Evolutionary conservation across 2,888 invertebrate genomes (phyloP).

Genomic region (Caenorhabditis sp.): DNA sequence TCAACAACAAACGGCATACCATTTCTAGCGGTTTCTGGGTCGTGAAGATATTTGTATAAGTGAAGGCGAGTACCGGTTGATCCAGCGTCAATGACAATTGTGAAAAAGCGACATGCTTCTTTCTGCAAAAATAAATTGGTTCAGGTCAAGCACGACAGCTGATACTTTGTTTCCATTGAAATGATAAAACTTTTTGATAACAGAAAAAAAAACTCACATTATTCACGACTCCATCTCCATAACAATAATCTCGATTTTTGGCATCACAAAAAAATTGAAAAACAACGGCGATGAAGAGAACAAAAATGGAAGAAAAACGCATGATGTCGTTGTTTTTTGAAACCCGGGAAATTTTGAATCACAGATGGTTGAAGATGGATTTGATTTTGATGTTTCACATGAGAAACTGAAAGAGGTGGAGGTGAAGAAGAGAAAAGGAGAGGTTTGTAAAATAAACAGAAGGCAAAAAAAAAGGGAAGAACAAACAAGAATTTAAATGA

Average conservation of each 20-base stretch:
- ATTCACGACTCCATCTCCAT: slow-evolving; percentile 34
- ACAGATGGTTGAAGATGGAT: no score
- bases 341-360: no score
- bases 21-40: slow-evolving; percentile 20
- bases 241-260: slow-evolving; percentile 35
- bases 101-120: slow-evolving; percentile 63
- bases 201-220: slow-evolving; percentile 28
- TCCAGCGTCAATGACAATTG: slow-evolving; percentile 70
- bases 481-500: slow-evolving; percentile 14
- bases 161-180: neutral
- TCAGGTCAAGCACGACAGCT: neutral
- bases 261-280: slow-evolving; percentile 7
- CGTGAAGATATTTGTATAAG: slow-evolving; percentile 61
- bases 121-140: slow-evolving; percentile 23
- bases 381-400: slow-evolving; percentile 27
- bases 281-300: slow-evolving; percentile 5
- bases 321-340: no score
- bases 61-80: slow-evolving; percentile 70
- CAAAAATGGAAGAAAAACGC: neutral
- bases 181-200: neutral
- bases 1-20: slow-evolving; percentile 79
- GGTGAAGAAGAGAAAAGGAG: slow-evolving; percentile 15
- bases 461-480: slow-evolving; percentile 6
- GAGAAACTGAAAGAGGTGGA: slow-evolving; percentile 1
- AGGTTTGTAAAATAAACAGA: slow-evolving; percentile 25